Conservation (phyloP, 1,140 invertebrate species). For the Gryon sp. region DNA sequence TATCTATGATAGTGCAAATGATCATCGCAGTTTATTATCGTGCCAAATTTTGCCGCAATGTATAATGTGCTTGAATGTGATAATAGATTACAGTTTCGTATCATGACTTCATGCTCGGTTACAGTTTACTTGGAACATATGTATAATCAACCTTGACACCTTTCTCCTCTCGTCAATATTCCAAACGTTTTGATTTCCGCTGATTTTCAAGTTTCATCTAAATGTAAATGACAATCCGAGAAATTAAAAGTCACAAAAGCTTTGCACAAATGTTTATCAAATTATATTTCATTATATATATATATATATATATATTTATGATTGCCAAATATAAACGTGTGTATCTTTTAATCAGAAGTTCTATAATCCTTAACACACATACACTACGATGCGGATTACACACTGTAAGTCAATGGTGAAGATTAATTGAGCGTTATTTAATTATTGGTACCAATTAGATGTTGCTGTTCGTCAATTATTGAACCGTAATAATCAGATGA, state of each 20-base stretch:
- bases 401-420: conserved; percentile 8
- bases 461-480: conserved; percentile 1
- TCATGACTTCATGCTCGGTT: conserved; percentile 38
- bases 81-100: conserved; percentile 27
- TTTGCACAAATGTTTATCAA: no score
- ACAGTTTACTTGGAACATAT: conserved; percentile 64
- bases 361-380: no score
- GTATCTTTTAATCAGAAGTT: no score
- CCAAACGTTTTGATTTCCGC: conserved; percentile 52
- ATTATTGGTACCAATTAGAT: conserved; percentile 23
- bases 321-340: no score
- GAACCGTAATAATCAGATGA: not conserved
- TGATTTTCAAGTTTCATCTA: conserved; percentile 66
- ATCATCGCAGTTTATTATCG: no score
- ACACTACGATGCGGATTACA: conserved; percentile 5
- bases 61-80: conserved; percentile 17
- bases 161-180: conserved; percentile 57
- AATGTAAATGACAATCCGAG: conserved; percentile 68
- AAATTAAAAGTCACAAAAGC: conserved; percentile 44
- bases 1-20: not conserved
- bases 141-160: conserved; percentile 68
- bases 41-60: no score
- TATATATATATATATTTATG: no score
- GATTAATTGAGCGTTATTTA: conserved; percentile 21
- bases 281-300: no score